These are phyloP conservation scores for Mormyrus proboscirostris DNA, from an alignment of 2,797 vertebrate genomes.

Conservation along the genomic window DNA sequence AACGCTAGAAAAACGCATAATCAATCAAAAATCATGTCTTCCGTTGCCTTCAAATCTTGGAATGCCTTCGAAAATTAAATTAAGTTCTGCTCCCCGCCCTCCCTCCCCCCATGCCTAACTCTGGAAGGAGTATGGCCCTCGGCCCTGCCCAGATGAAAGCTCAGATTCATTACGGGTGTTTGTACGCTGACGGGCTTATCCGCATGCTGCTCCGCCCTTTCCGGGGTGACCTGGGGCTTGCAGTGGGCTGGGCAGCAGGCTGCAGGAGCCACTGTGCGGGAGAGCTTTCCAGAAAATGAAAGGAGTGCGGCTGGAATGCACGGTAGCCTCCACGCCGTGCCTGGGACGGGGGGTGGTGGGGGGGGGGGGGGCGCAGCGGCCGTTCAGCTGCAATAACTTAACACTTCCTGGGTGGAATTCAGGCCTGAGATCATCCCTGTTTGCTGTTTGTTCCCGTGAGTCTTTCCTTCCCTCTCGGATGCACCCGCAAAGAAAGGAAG, in stretches of 20 bases:
- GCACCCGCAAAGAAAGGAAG: not conserved
- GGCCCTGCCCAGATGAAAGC: slow-evolving; percentile 91
- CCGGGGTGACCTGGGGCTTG: slow-evolving; percentile 67
- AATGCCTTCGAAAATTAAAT: not conserved
- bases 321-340: not conserved
- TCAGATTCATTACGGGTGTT: slow-evolving; percentile 90
- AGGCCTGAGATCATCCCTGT: slow-evolving; percentile 6
- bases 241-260: slow-evolving; percentile 23
- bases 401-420: slow-evolving; percentile 8
- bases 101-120: slow-evolving; percentile 60
- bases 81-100: slow-evolving; percentile 39
- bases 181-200: slow-evolving; percentile 95
- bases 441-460: slow-evolving; percentile 12
- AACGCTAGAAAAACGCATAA: slow-evolving; percentile 22
- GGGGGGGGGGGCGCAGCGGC: not conserved
- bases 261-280: not conserved
- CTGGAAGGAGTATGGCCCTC: slow-evolving; percentile 81
- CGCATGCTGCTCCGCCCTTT: slow-evolving; percentile 79
- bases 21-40: not conserved
- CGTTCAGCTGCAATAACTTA: slow-evolving; percentile 4
- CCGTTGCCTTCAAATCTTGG: not conserved
- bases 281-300: slow-evolving; percentile 24
- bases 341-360: not conserved
- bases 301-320: slow-evolving; percentile 29
- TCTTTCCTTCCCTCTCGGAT: not conserved